A percentile compares a stretch with the other conserved stretches of the same genome.
Evolutionary conservation across 2,797 vertebrate species (phyloP).

Genomic region (Falco berigora): DNA sequence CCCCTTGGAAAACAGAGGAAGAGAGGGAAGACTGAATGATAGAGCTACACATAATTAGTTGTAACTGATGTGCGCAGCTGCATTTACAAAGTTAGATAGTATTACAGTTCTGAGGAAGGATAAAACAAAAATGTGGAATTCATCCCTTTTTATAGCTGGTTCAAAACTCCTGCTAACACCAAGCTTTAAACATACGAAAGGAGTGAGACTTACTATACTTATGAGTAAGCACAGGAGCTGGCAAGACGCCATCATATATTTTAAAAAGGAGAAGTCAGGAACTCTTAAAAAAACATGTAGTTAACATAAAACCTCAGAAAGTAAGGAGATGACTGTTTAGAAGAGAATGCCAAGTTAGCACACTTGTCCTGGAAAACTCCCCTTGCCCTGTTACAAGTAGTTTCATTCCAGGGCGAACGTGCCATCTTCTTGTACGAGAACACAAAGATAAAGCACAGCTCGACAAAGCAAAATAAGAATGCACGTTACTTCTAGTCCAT

Average conservation of each 20-base stretch:
- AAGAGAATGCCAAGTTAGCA: neutral
- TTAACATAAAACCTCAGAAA: neutral
- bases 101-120: neutral
- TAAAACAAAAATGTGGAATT: neutral
- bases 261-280: neutral
- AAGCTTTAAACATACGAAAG: neutral
- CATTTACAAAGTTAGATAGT: neutral
- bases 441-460: conserved; percentile 11
- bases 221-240: neutral
- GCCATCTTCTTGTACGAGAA: neutral
- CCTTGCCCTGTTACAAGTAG: neutral
- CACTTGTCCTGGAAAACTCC: neutral
- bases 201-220: neutral
- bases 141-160: neutral
- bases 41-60: neutral
- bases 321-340: neutral
- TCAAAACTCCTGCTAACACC: neutral
- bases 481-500: neutral
- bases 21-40: neutral
- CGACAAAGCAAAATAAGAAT: conserved; percentile 22
- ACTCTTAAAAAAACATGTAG: neutral
- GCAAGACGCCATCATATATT: neutral
- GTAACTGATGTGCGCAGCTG: neutral
- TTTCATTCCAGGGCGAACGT: neutral
- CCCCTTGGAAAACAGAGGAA: neutral